These are phyloP conservation scores for Euplexia lucipara DNA, from an alignment of 2,888 invertebrate species.

Conservation along the genomic window DNA sequence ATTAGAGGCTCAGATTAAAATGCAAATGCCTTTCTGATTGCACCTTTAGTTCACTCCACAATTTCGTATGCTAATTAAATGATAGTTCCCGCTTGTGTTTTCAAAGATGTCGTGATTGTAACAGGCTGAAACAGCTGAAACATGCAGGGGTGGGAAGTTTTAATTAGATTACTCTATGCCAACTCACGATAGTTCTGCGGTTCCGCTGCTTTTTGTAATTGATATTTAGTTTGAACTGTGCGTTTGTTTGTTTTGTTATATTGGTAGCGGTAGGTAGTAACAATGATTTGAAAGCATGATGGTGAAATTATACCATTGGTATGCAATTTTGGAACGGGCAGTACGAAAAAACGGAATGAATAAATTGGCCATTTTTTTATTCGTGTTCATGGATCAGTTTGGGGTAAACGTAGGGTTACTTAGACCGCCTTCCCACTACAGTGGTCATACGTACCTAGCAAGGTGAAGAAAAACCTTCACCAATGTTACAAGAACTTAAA, in stretches of 20 bases:
- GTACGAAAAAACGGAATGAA: no score
- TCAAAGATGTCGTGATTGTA: slow-evolving; percentile 19
- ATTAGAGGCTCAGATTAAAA: no score
- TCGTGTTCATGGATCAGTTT: no score
- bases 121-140: neutral
- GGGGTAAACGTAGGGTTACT: no score
- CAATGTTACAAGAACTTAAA: no score
- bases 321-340: no score
- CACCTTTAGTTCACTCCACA: neutral
- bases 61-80: slow-evolving; percentile 33
- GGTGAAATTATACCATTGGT: no score
- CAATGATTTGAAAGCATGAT: neutral
- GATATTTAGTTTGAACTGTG: slow-evolving; percentile 14
- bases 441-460: no score
- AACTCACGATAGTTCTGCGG: slow-evolving; percentile 6
- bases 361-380: no score
- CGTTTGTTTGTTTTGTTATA: slow-evolving; percentile 4
- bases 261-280: neutral
- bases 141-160: slow-evolving; percentile 23
- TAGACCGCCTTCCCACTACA: no score
- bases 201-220: neutral
- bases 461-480: no score
- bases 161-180: slow-evolving; percentile 31
- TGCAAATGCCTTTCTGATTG: neutral
- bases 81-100: slow-evolving; percentile 11